Evolutionary conservation across 2,888 invertebrate species (phyloP), one percentile per base, ranked within the genome.

Genomic region (Ormyrus pomaceus): DNA sequence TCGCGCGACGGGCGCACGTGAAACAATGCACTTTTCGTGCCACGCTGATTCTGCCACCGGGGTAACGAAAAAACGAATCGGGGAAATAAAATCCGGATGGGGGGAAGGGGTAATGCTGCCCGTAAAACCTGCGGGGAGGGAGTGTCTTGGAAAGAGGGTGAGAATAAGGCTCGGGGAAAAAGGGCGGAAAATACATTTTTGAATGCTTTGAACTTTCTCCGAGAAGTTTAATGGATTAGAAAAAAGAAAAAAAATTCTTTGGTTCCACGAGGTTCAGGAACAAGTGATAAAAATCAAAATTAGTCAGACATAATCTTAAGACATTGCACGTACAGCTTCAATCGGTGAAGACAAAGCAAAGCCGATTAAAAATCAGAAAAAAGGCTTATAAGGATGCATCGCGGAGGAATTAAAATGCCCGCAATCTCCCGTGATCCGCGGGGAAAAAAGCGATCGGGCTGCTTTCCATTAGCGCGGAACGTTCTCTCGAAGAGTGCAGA

Each of bases 21-120:
- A 65, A 77, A 71, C 77, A 72, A 65, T 77, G 77, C 77, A 10
- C 62, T 70, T 45, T 77, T 59, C 65, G 68, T 34, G 10, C 8
- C 56, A 58, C n/a, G 48, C 8, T 45, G 11, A n/a, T 56, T 8
- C 5, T 6, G 46, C 11, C n/a, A 6, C 5, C 19, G 11, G 11
- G 13, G 34, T 8, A 53, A 66, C 13, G 53, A 66, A 13, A 58
- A 19, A 19, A 4, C 11, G 48, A 48, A 48, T 13, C 6, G 4
- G 11, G 58, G 0, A 46, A 19, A 13, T 50, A 13, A 48, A 58
- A 46, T 66, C n/a, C 4, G 5, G 19, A 66, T 65, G 45, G 11
- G 8, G 19, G 50, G 9, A 59, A 59, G 46, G 19, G 19, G 2
- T 19, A 19, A 19, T 19, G 19, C 19, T 19, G 19, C 19, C 19